A percentile compares a stretch with the other conserved stretches of the same genome.
Conservation (phyloP, 2,888 invertebrate genomes). For the Acanthosepion esculentum region DNA sequence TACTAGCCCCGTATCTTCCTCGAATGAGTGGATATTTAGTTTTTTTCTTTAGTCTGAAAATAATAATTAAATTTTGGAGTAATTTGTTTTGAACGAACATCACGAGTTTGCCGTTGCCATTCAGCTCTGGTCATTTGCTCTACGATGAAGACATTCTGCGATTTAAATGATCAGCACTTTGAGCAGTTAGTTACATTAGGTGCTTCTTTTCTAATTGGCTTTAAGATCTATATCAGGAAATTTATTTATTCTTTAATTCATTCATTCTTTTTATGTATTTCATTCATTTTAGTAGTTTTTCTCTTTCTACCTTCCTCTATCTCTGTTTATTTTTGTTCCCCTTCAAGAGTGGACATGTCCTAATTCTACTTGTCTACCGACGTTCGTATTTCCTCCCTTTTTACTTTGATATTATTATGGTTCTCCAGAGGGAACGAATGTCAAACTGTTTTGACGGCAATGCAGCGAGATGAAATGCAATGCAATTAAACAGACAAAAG, state of each 20-base stretch:
- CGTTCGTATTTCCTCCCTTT: not conserved
- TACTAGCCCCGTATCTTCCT: no score
- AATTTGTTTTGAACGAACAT: not conserved
- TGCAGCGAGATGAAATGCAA: not conserved
- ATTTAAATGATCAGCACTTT: no score
- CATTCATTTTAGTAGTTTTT: not conserved
- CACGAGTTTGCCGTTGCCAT: not conserved
- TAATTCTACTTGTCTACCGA: not conserved
- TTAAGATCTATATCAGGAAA: no score
- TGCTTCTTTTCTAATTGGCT: no score
- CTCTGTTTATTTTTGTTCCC: not conserved
- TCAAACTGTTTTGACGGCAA: not conserved
- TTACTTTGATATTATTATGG: not conserved
- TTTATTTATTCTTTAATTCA: not conserved
- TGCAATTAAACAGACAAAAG: not conserved
- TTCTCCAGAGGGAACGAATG: not conserved
- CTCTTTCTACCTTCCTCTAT: not conserved
- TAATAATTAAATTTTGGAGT: no score
- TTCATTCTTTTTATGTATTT: not conserved
- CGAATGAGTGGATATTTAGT: no score
- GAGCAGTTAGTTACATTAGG: no score
- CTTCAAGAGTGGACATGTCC: not conserved
- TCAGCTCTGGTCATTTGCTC: no score
- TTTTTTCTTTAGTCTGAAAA: no score
- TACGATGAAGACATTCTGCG: no score